phyloP scores from a whole-genome alignment of 2,888 invertebrate species.

The Odiellus spinosus region DNA sequence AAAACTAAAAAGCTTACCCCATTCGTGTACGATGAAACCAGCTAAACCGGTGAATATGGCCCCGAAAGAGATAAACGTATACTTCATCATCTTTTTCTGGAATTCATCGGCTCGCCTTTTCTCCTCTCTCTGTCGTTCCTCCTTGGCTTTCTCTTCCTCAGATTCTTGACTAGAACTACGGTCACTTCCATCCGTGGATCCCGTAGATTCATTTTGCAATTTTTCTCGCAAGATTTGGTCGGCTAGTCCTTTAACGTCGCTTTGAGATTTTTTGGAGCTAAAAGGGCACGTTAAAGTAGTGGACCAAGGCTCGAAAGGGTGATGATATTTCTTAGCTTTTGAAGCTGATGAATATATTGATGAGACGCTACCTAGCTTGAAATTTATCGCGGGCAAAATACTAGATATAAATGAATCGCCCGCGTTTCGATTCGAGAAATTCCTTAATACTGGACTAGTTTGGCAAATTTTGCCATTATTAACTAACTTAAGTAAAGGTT shows the following conservation, averaged over 20 bases:
- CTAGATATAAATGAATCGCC: too few species aligned
- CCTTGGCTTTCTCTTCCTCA: neutral
- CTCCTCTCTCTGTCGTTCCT: constrained; percentile 5
- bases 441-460: too few species aligned
- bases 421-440: too few species aligned
- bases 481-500: too few species aligned
- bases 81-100: constrained; percentile 55
- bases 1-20: constrained; percentile 25
- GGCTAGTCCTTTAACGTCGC: neutral
- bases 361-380: too few species aligned
- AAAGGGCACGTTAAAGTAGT: too few species aligned
- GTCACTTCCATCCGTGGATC: neutral
- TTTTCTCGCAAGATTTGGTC: neutral
- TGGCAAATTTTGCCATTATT: too few species aligned
- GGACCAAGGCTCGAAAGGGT: too few species aligned
- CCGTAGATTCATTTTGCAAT: neutral
- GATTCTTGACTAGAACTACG: neutral
- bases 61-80: constrained; percentile 28
- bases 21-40: constrained; percentile 26
- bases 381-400: too few species aligned
- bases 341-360: too few species aligned
- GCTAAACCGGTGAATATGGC: constrained; percentile 25
- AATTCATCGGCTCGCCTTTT: constrained; percentile 44
- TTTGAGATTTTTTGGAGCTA: too few species aligned
- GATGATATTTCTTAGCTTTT: too few species aligned